These are phyloP conservation scores for Dryobota labecula DNA, from an alignment of 2,888 invertebrate species.

Conservation along the genomic window DNA sequence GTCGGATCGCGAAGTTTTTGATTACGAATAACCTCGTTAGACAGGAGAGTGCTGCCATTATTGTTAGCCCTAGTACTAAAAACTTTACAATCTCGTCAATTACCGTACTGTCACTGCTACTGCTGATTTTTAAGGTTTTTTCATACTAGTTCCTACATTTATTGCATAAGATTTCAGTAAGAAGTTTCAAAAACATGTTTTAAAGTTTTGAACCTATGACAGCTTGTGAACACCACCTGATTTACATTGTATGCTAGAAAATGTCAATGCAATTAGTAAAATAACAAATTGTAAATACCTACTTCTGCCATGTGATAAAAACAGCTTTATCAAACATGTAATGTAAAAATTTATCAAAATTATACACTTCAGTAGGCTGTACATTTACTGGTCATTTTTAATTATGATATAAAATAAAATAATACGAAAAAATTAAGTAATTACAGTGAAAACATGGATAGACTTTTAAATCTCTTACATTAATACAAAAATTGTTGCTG, in stretches of 20 bases:
- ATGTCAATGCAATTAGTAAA: neutral
- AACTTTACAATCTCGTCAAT: slow-evolving; percentile 44
- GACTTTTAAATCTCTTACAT: neutral
- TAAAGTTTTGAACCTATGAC: slow-evolving; percentile 20
- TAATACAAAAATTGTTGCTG: neutral
- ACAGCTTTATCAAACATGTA: neutral
- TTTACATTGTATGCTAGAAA: neutral
- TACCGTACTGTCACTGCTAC: slow-evolving; percentile 2
- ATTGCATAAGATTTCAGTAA: neutral
- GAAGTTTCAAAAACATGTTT: slow-evolving; percentile 17
- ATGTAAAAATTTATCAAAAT: neutral
- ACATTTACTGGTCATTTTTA: neutral
- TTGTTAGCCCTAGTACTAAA: slow-evolving; percentile 32
- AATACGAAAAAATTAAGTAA: neutral
- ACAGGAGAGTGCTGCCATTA: slow-evolving; percentile 58
- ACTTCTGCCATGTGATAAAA: neutral
- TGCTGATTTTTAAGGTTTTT: slow-evolving; percentile 4
- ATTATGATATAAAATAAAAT: neutral
- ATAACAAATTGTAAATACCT: slow-evolving; percentile 1
- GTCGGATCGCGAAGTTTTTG: slow-evolving; percentile 14
- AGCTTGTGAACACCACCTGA: slow-evolving; percentile 24
- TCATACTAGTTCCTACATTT: neutral
- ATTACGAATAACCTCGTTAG: slow-evolving; percentile 52
- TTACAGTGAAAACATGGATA: neutral
- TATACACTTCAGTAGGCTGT: neutral